Evolutionary conservation across 2,113 vertebrate species (phyloP).

Genomic region (Labeo rohita): DNA sequence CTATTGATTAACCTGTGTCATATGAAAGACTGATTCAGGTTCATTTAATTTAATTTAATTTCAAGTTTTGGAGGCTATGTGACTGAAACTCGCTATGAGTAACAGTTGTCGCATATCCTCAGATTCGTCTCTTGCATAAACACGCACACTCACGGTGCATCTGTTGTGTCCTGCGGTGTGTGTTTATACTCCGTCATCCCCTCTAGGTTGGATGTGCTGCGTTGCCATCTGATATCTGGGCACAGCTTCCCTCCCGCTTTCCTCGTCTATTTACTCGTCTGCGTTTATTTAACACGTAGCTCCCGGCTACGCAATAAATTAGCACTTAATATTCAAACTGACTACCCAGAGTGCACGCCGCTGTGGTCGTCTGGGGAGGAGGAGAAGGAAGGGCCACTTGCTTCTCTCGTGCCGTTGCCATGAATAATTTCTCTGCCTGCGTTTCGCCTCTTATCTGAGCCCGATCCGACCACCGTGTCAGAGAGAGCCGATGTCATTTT

Average conservation of each 20-base stretch:
- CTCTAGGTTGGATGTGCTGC: conserved; percentile 38
- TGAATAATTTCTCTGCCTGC: conserved; percentile 45
- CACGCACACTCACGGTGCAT: not conserved
- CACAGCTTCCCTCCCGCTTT: conserved; percentile 53
- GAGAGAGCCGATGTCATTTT: conserved; percentile 15
- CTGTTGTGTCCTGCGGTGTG: conserved; percentile 49
- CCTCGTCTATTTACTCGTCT: conserved; percentile 68
- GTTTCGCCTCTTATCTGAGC: not conserved
- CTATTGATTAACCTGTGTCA: conserved; percentile 31
- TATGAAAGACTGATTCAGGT: conserved; percentile 23
- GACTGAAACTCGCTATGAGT: not conserved
- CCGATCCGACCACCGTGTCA: conserved; percentile 33
- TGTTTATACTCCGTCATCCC: conserved; percentile 47
- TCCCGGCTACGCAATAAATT: conserved; percentile 75
- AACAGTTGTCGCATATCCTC: conserved; percentile 35
- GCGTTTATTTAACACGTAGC: conserved; percentile 76
- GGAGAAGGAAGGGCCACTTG: conserved; percentile 42
- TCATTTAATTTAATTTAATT: conserved; percentile 33
- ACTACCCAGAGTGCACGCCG: conserved; percentile 46
- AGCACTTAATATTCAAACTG: conserved; percentile 72
- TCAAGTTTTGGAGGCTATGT: not conserved
- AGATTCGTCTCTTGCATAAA: conserved; percentile 20
- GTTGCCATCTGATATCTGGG: conserved; percentile 68
- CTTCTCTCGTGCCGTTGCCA: conserved; percentile 10
- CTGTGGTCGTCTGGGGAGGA: conserved; percentile 45